Evolutionary conservation across 23 tunicate genomes (phyloP).

Genomic region (Clavelina lepadiformis): DNA sequence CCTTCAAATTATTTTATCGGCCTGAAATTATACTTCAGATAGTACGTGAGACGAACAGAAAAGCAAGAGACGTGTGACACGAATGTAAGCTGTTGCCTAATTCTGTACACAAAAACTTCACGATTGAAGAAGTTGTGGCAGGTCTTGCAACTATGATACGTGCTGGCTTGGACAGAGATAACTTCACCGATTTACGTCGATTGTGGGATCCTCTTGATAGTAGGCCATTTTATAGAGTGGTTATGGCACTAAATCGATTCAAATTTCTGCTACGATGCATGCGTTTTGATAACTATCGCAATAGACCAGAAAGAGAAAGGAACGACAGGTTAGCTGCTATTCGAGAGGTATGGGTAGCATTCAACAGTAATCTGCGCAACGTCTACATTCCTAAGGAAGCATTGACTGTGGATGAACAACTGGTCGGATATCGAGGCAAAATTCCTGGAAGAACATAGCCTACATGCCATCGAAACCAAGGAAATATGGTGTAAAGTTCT

Average conservation of each 20-base stretch:
- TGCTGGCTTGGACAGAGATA: background rate
- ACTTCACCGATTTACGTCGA: conserved; percentile 2
- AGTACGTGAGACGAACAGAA: no score
- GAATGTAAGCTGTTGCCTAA: no score
- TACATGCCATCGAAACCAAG: conserved; percentile 3
- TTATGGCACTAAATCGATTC: conserved; percentile 17
- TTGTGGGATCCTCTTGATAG: conserved; percentile 13
- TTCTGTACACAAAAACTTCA: no score
- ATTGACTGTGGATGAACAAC: conserved; percentile 28
- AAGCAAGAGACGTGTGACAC: no score
- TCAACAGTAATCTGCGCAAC: conserved; percentile 24
- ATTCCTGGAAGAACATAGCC: conserved; percentile 29
- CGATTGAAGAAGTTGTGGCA: background rate
- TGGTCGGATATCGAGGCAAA: conserved; percentile 15
- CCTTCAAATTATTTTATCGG: no score
- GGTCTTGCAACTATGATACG: background rate
- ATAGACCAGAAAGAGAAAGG: conserved; percentile 8
- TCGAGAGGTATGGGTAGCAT: conserved; percentile 14
- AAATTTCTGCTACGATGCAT: conserved; percentile 20
- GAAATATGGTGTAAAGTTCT: conserved; percentile 1
- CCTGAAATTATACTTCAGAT: no score
- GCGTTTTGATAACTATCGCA: conserved; percentile 19
- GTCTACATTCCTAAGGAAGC: conserved; percentile 11
- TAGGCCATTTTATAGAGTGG: conserved; percentile 21
- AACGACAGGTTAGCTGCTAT: conserved; percentile 12